A percentile compares a stretch with the other conserved stretches of the same genome.
These are phyloP conservation scores for Ambastaia sidthimunki DNA, from an alignment of 2,797 vertebrate species.

Conservation along the genomic window DNA sequence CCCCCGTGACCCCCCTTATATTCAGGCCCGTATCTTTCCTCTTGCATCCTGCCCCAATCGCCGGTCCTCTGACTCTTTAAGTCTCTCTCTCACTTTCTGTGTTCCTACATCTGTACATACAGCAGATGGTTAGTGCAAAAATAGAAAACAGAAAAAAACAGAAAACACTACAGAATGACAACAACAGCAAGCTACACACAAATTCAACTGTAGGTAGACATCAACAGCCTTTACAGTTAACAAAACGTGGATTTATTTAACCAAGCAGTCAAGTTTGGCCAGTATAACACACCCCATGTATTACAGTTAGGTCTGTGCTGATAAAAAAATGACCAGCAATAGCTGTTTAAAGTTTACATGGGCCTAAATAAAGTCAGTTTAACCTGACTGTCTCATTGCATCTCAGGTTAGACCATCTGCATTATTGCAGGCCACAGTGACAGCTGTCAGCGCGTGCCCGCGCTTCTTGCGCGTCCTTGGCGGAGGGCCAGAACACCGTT, in stretches of 20 bases:
- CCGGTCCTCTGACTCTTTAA: constrained; percentile 46
- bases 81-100: constrained; percentile 46
- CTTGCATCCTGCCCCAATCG: constrained; percentile 61
- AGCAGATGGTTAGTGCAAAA: constrained; percentile 28
- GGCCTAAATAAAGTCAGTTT: not conserved
- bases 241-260: not conserved
- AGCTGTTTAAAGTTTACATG: not conserved
- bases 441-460: constrained; percentile 72
- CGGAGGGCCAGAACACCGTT: constrained; percentile 55
- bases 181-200: not conserved
- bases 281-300: no score
- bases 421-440: constrained; percentile 71
- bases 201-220: no score
- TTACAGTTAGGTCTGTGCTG: not conserved
- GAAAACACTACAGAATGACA: not conserved
- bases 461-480: constrained; percentile 66
- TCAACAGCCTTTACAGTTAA: not conserved
- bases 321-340: not conserved
- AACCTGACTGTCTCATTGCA: constrained; percentile 65
- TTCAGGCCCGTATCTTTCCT: constrained; percentile 71
- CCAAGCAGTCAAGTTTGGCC: no score
- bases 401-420: constrained; percentile 72
- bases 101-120: not conserved
- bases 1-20: constrained; percentile 71
- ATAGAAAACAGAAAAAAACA: constrained; percentile 5